Conservation (phyloP, 2,113 vertebrate species). For the Gallinago jamesoni region DNA sequence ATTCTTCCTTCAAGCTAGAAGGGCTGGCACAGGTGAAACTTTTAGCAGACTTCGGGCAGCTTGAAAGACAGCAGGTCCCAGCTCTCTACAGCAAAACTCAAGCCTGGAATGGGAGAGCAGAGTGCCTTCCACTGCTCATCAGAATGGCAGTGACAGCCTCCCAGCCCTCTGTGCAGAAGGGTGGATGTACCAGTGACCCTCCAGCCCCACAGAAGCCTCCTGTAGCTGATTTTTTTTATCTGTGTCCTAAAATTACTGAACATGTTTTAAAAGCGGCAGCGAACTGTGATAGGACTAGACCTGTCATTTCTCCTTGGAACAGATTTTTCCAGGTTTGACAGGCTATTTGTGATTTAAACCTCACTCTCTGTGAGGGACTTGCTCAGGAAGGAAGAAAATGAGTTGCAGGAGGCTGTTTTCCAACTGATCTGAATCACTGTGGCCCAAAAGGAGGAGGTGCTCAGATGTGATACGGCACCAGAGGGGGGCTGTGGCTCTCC, state of each 20-base stretch:
- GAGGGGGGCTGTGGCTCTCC: neutral
- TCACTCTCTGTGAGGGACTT: neutral
- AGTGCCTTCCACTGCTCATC: neutral
- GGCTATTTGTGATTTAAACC: neutral
- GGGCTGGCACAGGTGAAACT: neutral
- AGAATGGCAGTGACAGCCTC: neutral
- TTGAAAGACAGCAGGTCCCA: neutral
- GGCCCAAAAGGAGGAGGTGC: neutral
- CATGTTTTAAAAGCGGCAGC: neutral
- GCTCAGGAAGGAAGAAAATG: neutral
- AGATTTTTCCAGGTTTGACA: neutral
- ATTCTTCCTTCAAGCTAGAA: neutral
- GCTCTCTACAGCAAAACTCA: neutral
- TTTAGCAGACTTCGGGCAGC: neutral
- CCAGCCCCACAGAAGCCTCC: neutral
- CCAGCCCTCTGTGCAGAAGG: neutral
- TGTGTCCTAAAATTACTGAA: neutral
- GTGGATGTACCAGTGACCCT: fast-evolving
- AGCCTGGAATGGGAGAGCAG: neutral
- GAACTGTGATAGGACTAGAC: neutral
- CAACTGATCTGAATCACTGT: neutral
- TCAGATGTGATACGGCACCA: neutral
- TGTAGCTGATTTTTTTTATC: neutral
- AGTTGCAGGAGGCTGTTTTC: neutral
- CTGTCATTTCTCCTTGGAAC: neutral